phyloP scores from a whole-genome alignment of 2,113 vertebrate genomes.

The Pseudorasbora parva region DNA sequence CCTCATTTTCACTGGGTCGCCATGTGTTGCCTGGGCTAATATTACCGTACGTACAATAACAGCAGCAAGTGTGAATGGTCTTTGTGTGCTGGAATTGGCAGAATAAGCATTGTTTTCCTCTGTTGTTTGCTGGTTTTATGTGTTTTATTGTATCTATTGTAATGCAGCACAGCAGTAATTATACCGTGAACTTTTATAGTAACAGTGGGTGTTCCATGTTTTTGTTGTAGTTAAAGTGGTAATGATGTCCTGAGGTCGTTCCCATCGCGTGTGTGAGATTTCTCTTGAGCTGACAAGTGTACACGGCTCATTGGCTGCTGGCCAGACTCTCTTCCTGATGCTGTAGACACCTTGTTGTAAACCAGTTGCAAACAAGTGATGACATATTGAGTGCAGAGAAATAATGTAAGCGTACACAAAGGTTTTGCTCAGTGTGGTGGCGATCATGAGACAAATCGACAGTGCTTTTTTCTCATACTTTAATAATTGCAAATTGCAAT shows the following conservation, averaged over 20 bases:
- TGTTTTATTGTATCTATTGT: neutral
- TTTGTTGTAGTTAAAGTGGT: constrained; percentile 13
- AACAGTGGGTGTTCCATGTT: constrained; percentile 4
- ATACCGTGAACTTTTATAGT: constrained; percentile 2
- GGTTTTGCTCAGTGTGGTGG: neutral
- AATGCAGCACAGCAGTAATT: neutral
- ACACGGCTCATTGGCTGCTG: constrained; percentile 28
- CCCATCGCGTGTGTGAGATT: neutral
- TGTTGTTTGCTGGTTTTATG: neutral
- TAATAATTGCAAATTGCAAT: neutral
- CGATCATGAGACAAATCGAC: neutral
- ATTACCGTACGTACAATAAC: neutral
- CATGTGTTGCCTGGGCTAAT: neutral
- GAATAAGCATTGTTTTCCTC: constrained; percentile 14
- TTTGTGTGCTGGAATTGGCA: neutral
- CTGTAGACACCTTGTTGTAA: constrained; percentile 39
- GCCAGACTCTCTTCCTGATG: constrained; percentile 17
- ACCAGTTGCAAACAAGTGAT: neutral
- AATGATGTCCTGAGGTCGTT: constrained; percentile 3
- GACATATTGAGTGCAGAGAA: neutral
- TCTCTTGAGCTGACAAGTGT: constrained; percentile 22
- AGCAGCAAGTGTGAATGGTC: neutral
- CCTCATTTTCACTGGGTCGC: neutral
- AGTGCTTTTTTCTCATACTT: neutral
- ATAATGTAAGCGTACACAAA: neutral